phyloP scores from a whole-genome alignment of 2,888 invertebrate species.

The Drosophila melanosoma region DNA sequence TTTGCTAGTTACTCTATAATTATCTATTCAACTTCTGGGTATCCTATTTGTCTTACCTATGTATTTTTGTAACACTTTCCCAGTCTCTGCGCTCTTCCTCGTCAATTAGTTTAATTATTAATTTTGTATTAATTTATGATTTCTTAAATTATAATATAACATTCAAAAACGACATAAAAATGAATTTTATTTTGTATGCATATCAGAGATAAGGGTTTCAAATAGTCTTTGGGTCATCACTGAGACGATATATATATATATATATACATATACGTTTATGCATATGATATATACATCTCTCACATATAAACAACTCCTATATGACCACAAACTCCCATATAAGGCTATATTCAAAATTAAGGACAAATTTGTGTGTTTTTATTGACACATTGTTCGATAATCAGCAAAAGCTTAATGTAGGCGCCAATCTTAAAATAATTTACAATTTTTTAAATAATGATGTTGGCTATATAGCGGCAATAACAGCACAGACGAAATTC shows the following conservation, averaged over 20 bases:
- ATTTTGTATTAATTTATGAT: conserved; percentile 84
- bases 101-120: conserved; percentile 81
- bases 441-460: not conserved
- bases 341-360: not conserved
- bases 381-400: not conserved
- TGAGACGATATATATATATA: not conserved
- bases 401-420: not conserved
- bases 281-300: too few relatives aligned
- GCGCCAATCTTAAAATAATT: not conserved
- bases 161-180: conserved; percentile 63
- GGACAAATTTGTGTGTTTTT: not conserved
- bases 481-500: not conserved
- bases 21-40: conserved; percentile 43
- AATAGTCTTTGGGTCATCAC: not conserved
- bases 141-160: conserved; percentile 76
- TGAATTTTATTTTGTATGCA: conserved; percentile 2
- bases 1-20: conserved; percentile 32
- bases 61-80: conserved; percentile 58
- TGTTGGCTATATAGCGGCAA: not conserved
- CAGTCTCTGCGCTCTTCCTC: conserved; percentile 61
- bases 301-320: not conserved
- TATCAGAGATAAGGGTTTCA: not conserved
- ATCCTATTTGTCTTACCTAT: conserved; percentile 45
- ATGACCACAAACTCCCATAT: not conserved
- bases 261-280: not conserved